Conservation (phyloP, 2,113 vertebrate genomes). For the Piaya cayana region DNA sequence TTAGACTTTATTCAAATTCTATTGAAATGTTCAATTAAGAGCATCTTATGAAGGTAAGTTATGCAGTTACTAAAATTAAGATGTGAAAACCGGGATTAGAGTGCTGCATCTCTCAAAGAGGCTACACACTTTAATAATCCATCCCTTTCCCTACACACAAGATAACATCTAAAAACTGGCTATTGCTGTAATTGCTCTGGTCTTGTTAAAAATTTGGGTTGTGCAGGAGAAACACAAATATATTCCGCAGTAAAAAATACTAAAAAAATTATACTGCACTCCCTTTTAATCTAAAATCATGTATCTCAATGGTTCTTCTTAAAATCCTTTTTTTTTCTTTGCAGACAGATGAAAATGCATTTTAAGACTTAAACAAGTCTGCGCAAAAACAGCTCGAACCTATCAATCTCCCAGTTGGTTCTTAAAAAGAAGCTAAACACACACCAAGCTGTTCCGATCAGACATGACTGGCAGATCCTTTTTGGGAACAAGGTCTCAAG, state of each 20-base stretch:
- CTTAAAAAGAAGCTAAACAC: conserved; percentile 29
- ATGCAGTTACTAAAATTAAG: conserved; percentile 43
- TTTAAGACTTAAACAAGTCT: conserved; percentile 33
- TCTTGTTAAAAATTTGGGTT: not conserved
- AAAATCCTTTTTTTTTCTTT: not conserved
- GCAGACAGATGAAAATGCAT: conserved; percentile 22
- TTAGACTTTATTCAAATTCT: conserved; percentile 37
- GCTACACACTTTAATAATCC: conserved; percentile 3
- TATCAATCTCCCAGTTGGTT: conserved; percentile 28
- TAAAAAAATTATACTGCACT: not conserved
- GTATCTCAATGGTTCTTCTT: not conserved
- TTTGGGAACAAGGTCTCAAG: conserved; percentile 5
- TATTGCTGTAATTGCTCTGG: not conserved
- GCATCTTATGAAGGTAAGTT: conserved; percentile 24
- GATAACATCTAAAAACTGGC: not conserved
- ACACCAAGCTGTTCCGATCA: conserved; percentile 24
- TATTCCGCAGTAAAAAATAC: not conserved
- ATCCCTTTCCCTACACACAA: not conserved
- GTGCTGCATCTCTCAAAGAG: not conserved
- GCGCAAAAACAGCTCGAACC: not conserved
- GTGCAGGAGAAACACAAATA: not conserved
- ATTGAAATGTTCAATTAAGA: conserved; percentile 50
- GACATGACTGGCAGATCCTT: conserved; percentile 23
- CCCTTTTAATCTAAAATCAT: not conserved
- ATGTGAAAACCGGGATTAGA: conserved; percentile 23